These are phyloP conservation scores for Ctena decussata DNA, from an alignment of 2,888 invertebrate species.

Conservation along the genomic window DNA sequence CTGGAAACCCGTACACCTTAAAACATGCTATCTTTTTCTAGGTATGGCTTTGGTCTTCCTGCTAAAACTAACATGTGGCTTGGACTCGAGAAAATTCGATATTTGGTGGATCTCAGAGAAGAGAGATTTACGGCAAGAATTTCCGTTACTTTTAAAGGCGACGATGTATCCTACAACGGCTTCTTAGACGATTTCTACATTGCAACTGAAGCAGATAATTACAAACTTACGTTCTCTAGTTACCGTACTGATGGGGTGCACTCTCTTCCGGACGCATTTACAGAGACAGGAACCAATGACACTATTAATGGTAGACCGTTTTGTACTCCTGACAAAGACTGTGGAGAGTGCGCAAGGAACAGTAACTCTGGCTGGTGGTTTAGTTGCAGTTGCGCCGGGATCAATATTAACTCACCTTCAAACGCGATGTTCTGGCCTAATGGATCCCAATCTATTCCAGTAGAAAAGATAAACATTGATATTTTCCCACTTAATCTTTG, in stretches of 20 bases:
- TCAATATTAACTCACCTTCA: background rate
- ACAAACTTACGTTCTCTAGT: background rate
- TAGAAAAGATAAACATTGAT: background rate
- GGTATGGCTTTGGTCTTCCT: background rate
- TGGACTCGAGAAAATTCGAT: background rate
- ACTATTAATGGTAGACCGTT: background rate
- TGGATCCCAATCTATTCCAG: background rate
- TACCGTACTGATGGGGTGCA: background rate
- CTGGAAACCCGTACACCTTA: too few relatives aligned
- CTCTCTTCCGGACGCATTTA: background rate
- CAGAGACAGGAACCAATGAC: background rate
- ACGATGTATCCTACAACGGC: background rate
- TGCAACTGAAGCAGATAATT: background rate
- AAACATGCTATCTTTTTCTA: too few relatives aligned
- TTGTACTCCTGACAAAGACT: background rate
- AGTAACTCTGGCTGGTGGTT: slow-evolving; percentile 12
- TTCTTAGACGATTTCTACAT: background rate
- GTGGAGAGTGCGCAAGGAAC: background rate
- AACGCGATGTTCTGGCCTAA: background rate
- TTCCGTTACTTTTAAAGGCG: background rate
- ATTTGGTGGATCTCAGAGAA: background rate
- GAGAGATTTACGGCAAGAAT: background rate
- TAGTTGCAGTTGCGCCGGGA: background rate
- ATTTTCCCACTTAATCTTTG: too few relatives aligned
- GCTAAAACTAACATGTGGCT: background rate